Percentiles rank a stretch among this genome's conserved stretches.
phyloP scores from a whole-genome alignment of 2,888 invertebrate genomes.

The Tipula vernalis region DNA sequence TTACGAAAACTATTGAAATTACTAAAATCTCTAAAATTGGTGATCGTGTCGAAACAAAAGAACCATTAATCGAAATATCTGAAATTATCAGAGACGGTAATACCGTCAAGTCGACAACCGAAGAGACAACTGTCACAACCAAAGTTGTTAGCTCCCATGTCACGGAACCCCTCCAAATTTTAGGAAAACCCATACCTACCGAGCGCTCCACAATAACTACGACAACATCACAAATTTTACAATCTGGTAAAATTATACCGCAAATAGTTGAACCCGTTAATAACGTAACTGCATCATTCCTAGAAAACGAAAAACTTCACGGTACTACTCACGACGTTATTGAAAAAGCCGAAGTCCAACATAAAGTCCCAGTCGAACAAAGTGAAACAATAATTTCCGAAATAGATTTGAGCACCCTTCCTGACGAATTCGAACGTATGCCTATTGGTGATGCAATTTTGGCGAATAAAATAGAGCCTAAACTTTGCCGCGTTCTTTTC shows the following conservation, averaged over 20 bases:
- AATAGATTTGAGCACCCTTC: background rate
- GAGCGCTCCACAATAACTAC: background rate
- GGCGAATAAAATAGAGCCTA: slow-evolving; percentile 52
- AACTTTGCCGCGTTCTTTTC: slow-evolving; percentile 47
- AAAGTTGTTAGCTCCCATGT: background rate
- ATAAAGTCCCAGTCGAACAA: background rate
- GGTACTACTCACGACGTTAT: background rate
- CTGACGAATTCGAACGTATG: slow-evolving; percentile 26
- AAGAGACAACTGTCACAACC: background rate
- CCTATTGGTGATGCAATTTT: slow-evolving; percentile 50
- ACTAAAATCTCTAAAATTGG: slow-evolving; percentile 24
- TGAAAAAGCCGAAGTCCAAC: background rate
- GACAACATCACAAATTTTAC: background rate
- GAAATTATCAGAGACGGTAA: background rate
- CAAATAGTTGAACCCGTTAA: background rate
- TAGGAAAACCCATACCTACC: background rate
- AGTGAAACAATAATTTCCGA: background rate
- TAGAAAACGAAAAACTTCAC: background rate
- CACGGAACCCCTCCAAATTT: background rate
- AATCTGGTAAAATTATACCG: background rate
- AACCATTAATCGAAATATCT: background rate
- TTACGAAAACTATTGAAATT: background rate
- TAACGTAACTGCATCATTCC: background rate
- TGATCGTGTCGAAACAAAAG: slow-evolving; percentile 9
- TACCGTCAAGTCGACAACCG: slow-evolving; percentile 15